Evolutionary conservation across 2,888 invertebrate genomes (phyloP).

Genomic region (Aquatica leii): DNA sequence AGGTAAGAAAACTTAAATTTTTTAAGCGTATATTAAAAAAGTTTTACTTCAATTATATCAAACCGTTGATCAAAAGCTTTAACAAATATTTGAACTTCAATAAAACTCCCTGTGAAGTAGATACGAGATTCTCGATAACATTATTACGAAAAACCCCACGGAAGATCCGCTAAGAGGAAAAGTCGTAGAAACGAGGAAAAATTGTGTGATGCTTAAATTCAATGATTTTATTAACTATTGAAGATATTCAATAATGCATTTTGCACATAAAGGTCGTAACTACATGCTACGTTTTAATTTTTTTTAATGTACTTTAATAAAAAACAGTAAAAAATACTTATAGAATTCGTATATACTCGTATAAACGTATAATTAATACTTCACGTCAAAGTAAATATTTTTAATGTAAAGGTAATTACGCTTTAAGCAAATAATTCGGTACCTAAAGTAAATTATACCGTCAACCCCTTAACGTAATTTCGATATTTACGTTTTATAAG

Average conservation of each 20-base stretch:
- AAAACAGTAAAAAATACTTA: no score
- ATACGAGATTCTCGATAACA: constrained; percentile 17
- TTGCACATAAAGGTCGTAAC: not conserved
- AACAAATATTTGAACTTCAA: constrained; percentile 22
- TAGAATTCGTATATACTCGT: no score
- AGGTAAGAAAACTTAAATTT: no score
- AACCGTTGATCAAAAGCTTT: constrained; percentile 19
- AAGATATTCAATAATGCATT: constrained; percentile 2
- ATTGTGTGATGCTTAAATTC: constrained; percentile 5
- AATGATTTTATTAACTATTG: constrained; percentile 12
- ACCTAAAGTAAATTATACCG: no score
- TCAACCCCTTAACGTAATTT: no score
- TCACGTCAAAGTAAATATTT: no score
- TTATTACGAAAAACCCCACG: constrained; percentile 13
- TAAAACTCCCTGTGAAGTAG: constrained; percentile 19
- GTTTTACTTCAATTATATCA: constrained; percentile 20
- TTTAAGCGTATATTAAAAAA: constrained; percentile 18
- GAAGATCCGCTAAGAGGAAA: constrained; percentile 15
- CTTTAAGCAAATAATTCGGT: no score
- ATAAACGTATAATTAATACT: no score
- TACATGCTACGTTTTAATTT: no score
- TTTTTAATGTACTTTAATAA: no score
- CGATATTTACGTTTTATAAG: no score
- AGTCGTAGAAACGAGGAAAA: constrained; percentile 10
- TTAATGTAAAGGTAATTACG: no score